These are phyloP conservation scores for Connochaetes taurinus DNA, from an alignment of 2,113 vertebrate genomes.

Conservation along the genomic window DNA sequence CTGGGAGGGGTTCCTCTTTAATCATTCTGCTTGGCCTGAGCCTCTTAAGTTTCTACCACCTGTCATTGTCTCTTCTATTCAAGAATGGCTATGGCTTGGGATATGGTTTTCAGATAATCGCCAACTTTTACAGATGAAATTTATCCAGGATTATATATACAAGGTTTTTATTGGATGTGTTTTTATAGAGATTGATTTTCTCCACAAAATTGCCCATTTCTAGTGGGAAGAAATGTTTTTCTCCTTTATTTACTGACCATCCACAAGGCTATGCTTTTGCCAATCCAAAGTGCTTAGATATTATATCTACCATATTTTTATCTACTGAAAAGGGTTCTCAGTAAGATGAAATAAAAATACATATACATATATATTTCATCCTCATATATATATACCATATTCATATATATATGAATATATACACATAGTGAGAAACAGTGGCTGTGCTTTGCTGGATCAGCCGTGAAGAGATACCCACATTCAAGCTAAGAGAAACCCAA, in stretches of 20 bases:
- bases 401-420: not conserved
- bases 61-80: not conserved
- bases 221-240: not conserved
- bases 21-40: not conserved
- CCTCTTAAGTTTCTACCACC: not conserved
- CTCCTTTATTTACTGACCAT: not conserved
- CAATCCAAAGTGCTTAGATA: not conserved
- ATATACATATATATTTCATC: not conserved
- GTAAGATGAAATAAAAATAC: not conserved
- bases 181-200: not conserved
- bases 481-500: too few relatives aligned
- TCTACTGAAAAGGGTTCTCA: not conserved
- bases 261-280: not conserved
- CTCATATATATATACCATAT: not conserved
- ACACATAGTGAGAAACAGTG: not conserved
- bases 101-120: not conserved
- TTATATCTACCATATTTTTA: not conserved
- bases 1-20: not conserved
- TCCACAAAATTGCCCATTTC: not conserved
- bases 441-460: too few relatives aligned
- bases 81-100: not conserved
- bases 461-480: too few relatives aligned
- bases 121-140: not conserved
- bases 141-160: not conserved
- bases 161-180: not conserved